phyloP scores from a whole-genome alignment of 2,113 vertebrate genomes.

The Phalacrocorax carbo region DNA sequence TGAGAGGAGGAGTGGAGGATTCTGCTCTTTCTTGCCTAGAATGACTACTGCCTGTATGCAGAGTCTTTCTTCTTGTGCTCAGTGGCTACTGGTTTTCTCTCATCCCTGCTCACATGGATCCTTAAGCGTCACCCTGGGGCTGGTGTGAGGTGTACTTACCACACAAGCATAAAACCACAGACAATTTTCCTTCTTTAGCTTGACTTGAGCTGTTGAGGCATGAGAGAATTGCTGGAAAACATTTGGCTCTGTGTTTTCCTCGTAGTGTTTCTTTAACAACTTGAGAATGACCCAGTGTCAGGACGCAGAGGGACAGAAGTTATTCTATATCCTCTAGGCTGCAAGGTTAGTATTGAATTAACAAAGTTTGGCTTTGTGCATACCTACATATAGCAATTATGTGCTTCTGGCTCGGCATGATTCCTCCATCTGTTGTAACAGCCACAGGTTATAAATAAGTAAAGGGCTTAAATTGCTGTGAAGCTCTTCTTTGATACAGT shows the following conservation, averaged over 20 bases:
- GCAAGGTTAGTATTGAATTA: not conserved
- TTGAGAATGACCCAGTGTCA: not conserved
- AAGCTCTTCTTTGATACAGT: not conserved
- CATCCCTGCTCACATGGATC: not conserved
- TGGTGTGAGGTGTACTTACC: not conserved
- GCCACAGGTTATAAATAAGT: not conserved
- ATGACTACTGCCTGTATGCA: not conserved
- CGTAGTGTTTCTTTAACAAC: not conserved
- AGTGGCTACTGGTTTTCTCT: not conserved
- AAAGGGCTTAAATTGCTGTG: not conserved
- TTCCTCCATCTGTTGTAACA: not conserved
- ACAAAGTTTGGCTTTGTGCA: not conserved
- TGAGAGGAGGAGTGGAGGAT: not conserved
- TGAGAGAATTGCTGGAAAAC: not conserved
- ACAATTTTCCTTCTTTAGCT: not conserved
- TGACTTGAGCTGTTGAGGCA: not conserved
- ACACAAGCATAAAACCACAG: not conserved
- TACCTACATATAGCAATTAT: not conserved
- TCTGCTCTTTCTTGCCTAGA: not conserved
- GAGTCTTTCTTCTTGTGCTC: not conserved
- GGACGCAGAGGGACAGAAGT: not conserved
- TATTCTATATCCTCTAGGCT: not conserved
- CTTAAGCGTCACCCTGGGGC: not conserved
- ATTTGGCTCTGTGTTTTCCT: not conserved
- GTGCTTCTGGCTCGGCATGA: not conserved